Base-by-base conservation (phyloP, 1,140 invertebrate genomes). In the Drosophila baimaii region DNA sequence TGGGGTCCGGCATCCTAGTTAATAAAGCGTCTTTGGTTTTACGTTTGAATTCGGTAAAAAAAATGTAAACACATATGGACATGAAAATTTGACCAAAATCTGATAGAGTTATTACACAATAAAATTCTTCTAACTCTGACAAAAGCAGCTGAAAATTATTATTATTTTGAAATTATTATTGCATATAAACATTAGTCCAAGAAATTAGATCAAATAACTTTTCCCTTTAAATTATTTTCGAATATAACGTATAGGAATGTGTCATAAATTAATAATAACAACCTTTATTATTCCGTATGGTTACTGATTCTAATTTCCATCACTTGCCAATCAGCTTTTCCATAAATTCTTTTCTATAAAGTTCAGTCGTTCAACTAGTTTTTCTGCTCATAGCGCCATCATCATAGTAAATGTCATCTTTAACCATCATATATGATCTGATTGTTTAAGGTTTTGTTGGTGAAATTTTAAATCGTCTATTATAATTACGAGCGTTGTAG, bases 351-450 rank as follows among this genome's bases (percentile, higher is more conserved):
- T 5, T 31, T 31, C 6, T n/a, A 62, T 31, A 41, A 63, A 63
- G 54, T 41, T 63, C 33, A 63, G 59, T 57, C n/a, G 51, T 15
- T 57, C 23, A 62, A 13, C 52, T 9, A 57, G 59, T 62, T 62
- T 56, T 56, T 62, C 13, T 21, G 51, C 10, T 21, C 9, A 37
- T 31, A n/a, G n/a, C n/a, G n/a, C n/a, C n/a, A 49, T 6, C 10
- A 37, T 13, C 25, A 13, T 1, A 27, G 5, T 4, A 17, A 44
- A 21, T 37, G 23, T 1, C 43, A 37, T 23, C 5, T 21, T 13
- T 25, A 10, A 8, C 19, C 19, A 37, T 37, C 15, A 49, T 27
- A 49, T 17, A 27, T 17, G 12, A 0, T n/a, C 15, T 47, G 9
- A 8, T n/a, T 3, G 19, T 6, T 44, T 23, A 7, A 13, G 1